Evolutionary conservation across 2,888 invertebrate species (phyloP), one percentile per base, ranked within the genome.

Genomic region (Carabus problematicus): DNA sequence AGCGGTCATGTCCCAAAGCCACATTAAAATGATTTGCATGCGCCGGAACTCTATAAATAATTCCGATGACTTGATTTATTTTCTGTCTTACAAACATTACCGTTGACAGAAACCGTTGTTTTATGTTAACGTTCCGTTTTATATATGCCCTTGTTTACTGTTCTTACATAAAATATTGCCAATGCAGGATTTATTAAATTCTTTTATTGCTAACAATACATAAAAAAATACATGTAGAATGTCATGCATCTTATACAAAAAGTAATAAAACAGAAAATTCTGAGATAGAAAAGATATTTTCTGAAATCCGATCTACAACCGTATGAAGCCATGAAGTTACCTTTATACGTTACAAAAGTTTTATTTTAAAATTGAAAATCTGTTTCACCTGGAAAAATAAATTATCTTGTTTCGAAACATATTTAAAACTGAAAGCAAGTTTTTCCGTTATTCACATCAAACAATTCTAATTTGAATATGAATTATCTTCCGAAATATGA

Each of bases 131-230:
- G 6, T 29, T 2, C 29, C 29, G 6, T 29, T 29, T 29, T 6
- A 29, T 29, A 29, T 29, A 29, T 61, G 52, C 39, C 52, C 52
- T 52, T 62, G 62, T 62, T 62, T 62, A 16, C 41, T 52, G 40
- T 62, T 49, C 62, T 18, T 12, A 47, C 52, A 62, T 52, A 62
- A 62, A 62, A 62, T 45, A 16, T 62, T 49, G 52, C 62, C 47
- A 52, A 52, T 29, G 49, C 49, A 49, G 52, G 52, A 62, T 62
- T 62, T 62, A 62, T 62, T 62, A 62, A 62, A 62, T 62, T 62
- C 62, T 52, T 61, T 62, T 62, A 62, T 62, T 62, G 62, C 14
- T 40, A 49, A 16, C 49, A 62, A 62, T 56, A 56, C 11, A 56
- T 56, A 56, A 56, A 45, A 45, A 56, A 19, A 40, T 41, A 52